Base-by-base conservation (phyloP, 2,797 vertebrate species). In the Monodelphis domestica region DNA sequence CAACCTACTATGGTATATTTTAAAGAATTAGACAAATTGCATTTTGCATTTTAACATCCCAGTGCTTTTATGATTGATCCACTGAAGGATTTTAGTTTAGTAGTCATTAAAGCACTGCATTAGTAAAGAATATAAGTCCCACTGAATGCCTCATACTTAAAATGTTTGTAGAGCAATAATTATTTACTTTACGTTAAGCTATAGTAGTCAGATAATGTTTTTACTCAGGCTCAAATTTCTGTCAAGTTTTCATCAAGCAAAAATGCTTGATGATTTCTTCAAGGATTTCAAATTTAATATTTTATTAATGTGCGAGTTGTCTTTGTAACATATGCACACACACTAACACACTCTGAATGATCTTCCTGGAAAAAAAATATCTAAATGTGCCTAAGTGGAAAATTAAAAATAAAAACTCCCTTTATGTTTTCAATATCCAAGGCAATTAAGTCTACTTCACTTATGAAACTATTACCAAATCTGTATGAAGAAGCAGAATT, bases 271-370 rank as follows among this genome's bases (percentile, higher is more conserved):
- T n/a, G n/a, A n/a, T n/a, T n/a, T n/a, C n/a, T n/a, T n/a, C n/a
- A 98, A 98, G 97, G 98, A 97, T 99, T 99, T 99, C 99, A 99
- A 99, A 99, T 99, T 98, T 98, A 98, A 98, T 98, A 99, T 99
- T 99, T 99, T 99, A 99, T 99, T 99, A 99, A 99, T 99, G 99
- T 99, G 99, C 99, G 99, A 99, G 99, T 99, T 99, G 98, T 98
- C 98, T 99, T 98, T 98, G 98, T 99, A 99, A 99, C 99, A 99
- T 98, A 99, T 99, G 99, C 99, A 98, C 98, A 98, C 98, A 98
- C 98, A 99, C 98, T 98, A 98, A 98, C 99, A 99, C 98, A 98
- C 98, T 96, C 99, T 98, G 97, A 98, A 98, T 98, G 98, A 98
- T 98, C 98, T 98, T 98, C 98, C 98, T 98, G 97, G 98, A 98